These are phyloP conservation scores for Dryoscopus gambensis DNA, from an alignment of 2,113 vertebrate species.

Conservation along the genomic window DNA sequence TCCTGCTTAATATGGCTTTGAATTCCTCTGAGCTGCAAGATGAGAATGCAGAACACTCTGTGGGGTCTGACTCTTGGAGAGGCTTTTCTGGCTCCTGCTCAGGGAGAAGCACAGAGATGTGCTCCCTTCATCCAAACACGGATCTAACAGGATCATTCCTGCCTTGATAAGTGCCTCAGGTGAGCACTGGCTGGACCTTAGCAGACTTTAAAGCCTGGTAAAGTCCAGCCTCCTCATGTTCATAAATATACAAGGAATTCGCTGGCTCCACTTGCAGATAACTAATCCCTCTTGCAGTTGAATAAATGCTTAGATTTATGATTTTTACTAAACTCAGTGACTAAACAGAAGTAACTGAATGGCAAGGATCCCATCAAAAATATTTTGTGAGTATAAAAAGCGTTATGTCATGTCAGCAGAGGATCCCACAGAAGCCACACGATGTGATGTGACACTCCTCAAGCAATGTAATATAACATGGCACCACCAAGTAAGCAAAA, in stretches of 20 bases:
- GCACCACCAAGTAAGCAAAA: constrained; percentile 64
- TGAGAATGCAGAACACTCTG: background rate
- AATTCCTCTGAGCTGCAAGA: background rate
- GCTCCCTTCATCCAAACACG: background rate
- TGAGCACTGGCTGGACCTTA: background rate
- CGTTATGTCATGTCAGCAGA: constrained; percentile 48
- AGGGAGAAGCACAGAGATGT: background rate
- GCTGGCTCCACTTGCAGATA: background rate
- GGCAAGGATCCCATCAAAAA: constrained; percentile 9
- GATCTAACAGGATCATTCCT: background rate
- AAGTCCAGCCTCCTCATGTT: background rate
- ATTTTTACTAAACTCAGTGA: constrained; percentile 7
- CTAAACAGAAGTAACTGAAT: background rate
- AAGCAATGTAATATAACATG: constrained; percentile 61
- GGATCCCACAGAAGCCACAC: constrained; percentile 15
- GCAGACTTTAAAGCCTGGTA: background rate
- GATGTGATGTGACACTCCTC: constrained; percentile 54
- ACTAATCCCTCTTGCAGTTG: background rate
- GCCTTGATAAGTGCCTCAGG: background rate
- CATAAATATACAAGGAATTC: background rate
- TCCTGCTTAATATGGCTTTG: background rate
- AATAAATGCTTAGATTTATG: background rate
- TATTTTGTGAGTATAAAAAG: constrained; percentile 31
- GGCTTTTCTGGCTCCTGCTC: background rate
- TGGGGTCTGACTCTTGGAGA: background rate